Evolutionary conservation across 2,797 vertebrate species (phyloP), one percentile per base, ranked within the genome.

Genomic region (Momotus momota): DNA sequence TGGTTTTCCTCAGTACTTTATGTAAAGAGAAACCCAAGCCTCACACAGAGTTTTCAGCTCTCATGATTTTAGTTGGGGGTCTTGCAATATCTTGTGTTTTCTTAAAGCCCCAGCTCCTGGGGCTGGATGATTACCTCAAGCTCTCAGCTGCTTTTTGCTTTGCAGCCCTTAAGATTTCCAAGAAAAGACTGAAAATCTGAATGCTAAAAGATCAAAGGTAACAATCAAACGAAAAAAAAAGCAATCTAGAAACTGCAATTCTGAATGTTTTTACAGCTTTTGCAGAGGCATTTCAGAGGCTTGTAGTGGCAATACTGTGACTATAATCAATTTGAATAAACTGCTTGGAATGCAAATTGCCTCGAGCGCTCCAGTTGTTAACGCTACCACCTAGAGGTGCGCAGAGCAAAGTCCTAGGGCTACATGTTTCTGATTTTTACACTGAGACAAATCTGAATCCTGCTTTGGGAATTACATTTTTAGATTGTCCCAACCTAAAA

Each of bases 21-120:
- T 70, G 46, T 88, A 83, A 93, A 95, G 74, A 67, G 83, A 95
- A 94, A 94, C 84, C 65, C 75, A 94, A 94, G 69, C 81, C 85
- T 90, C 94, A 90, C 71, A 90, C 66, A 73, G 64, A 0, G 3
- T 85, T 96, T 75, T 41, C 66, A 93, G 7, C 33, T 93, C 57
- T 78, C 31, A 16, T 22, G 21, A 69, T 89, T 87, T 89, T 84
- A 67, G n/a, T 69, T n/a, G 57, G 40, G 23, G 20, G 38, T 85
- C 67, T 86, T 78, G 52, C 52, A 81, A 38, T 88, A 84, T 49
- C 69, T 75, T 20, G 27, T 90, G 60, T 88, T 96, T 96, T 88
- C 55, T 57, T 94, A 81, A 81, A 95, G 45, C 55, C 38, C 45
- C 38, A 61, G 21, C 38, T 95, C 60, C 82, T 60, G 88, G 25